phyloP scores from a whole-genome alignment of 1,140 invertebrate genomes.

The Riptortus pedestris region DNA sequence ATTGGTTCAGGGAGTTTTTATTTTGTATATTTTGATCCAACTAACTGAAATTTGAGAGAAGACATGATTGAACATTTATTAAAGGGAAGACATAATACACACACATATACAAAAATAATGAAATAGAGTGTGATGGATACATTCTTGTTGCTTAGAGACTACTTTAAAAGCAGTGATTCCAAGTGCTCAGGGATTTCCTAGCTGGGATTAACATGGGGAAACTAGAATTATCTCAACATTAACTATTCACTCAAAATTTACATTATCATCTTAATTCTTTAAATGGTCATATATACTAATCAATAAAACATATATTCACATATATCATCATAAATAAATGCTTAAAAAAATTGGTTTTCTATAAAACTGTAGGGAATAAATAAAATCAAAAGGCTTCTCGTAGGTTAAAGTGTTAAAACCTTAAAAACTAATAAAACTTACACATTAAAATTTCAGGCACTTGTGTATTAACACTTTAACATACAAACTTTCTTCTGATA shows the following conservation, averaged over 20 bases:
- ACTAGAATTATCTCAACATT: background rate
- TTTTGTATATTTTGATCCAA: too few relatives aligned
- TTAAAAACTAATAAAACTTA: background rate
- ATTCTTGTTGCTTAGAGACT: too few relatives aligned
- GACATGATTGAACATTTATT: too few relatives aligned
- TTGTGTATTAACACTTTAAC: background rate
- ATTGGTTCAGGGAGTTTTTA: too few relatives aligned
- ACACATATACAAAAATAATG: too few relatives aligned
- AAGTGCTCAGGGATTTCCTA: background rate
- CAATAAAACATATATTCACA: background rate
- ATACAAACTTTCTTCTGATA: background rate
- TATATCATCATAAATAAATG: background rate
- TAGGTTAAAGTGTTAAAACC: background rate
- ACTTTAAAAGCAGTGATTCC: too few relatives aligned
- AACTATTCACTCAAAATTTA: background rate
- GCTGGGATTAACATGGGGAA: background rate
- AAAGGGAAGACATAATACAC: too few relatives aligned
- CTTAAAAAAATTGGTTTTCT: background rate
- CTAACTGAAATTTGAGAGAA: too few relatives aligned
- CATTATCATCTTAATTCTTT: background rate
- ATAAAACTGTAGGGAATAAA: background rate
- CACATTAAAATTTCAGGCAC: background rate
- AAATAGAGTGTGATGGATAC: too few relatives aligned
- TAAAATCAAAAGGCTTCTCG: background rate
- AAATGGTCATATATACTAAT: background rate